Evolutionary conservation across 2,888 invertebrate genomes (phyloP).

Genomic region (Pristionchus maxplancki): DNA sequence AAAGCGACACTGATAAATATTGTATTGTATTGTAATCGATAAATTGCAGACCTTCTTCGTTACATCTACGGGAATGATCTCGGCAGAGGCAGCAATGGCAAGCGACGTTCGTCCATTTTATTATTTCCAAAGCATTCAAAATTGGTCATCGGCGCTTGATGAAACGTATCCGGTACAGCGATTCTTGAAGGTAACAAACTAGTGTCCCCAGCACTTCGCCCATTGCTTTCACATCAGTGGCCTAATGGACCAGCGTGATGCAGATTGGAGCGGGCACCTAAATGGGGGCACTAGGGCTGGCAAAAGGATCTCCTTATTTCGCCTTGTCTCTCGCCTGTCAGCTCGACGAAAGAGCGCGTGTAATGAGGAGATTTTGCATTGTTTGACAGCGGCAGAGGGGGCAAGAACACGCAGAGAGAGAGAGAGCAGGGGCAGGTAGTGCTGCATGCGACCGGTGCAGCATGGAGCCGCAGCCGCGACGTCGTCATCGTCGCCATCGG

Average conservation of each 20-base stretch:
- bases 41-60: constrained; percentile 72
- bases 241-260: constrained; percentile 13
- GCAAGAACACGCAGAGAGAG: no score
- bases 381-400: no score
- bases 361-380: neutral
- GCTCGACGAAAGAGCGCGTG: neutral
- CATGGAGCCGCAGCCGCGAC: neutral
- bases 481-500: neutral
- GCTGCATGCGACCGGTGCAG: no score
- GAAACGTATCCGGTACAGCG: no score
- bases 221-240: neutral
- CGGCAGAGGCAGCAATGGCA: neutral
- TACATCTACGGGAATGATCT: constrained; percentile 75
- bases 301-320: neutral
- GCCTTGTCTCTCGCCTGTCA: neutral
- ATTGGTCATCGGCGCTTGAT: no score
- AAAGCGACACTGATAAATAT: no score
- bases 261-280: constrained; percentile 24
- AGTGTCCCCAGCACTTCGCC: no score
- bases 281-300: neutral
- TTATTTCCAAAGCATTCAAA: neutral
- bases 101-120: neutral
- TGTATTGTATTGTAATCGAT: no score
- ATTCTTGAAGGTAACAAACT: no score
- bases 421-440: no score